These are phyloP conservation scores for Acrobeloides nanus DNA, from an alignment of 2,888 invertebrate genomes.

Conservation along the genomic window DNA sequence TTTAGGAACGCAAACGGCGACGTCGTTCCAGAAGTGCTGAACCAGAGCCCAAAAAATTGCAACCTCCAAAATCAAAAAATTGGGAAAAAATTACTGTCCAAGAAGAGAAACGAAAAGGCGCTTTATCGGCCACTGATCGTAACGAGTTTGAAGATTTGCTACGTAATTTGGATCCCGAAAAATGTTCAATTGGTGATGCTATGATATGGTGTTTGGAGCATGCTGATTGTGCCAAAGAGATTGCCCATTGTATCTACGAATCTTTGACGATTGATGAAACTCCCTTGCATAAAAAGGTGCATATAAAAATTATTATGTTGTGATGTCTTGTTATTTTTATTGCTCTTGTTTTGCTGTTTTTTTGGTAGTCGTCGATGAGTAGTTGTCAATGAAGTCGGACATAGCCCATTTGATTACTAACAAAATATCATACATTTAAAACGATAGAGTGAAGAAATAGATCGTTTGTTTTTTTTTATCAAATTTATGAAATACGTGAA, in stretches of 20 bases:
- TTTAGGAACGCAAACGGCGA: neutral
- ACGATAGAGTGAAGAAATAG: neutral
- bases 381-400: too few relatives aligned
- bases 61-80: neutral
- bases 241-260: constrained; percentile 72
- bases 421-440: too few relatives aligned
- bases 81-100: too few relatives aligned
- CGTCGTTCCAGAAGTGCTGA: neutral
- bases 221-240: constrained; percentile 91
- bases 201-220: constrained; percentile 99
- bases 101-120: constrained; percentile 11
- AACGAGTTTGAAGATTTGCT: constrained; percentile 85
- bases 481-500: constrained; percentile 5
- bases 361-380: neutral
- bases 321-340: constrained; percentile 2
- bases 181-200: constrained; percentile 71
- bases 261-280: constrained; percentile 68
- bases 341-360: constrained; percentile 4
- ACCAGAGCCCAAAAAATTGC: neutral
- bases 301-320: neutral
- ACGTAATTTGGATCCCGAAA: constrained; percentile 73
- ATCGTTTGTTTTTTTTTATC: constrained; percentile 5
- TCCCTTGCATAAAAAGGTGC: constrained; percentile 70
- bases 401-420: too few relatives aligned
- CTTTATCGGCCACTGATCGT: constrained; percentile 66